Base-by-base conservation (phyloP, 2,888 invertebrate genomes). In the Tryphoninae sp. region DNA sequence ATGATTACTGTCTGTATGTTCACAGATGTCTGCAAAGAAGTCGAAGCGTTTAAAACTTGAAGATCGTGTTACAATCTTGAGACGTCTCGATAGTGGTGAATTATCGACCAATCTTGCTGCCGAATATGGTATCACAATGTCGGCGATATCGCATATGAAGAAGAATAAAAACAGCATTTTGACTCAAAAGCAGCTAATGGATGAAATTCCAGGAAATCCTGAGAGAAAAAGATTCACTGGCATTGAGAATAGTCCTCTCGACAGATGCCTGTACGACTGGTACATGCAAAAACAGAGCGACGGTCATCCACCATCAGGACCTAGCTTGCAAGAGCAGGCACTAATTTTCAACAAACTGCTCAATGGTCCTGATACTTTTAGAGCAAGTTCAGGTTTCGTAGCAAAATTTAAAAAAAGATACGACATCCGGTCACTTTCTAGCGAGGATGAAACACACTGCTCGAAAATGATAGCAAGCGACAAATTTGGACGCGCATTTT, bases 381-480 rank as follows among this genome's bases (percentile, higher is more conserved):
- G 61, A 72, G 80, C 77, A 0, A 80, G 74, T 51, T 62, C 68
- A 1, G 77, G 77, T 2, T 77, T 79, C 72, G 42, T 80, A 2
- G 53, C 65, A 0, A 59, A 64, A 49, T 83, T 84, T 55, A 82
- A 83, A 68, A 75, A 76, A 13, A 42, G 81, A 22, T 74, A 78
- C 33, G 67, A 51, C n/a, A 53, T 80, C 3, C 49, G 61, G 0
- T 2, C 45, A 1, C 49, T 58, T 6, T 45, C 26, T 6, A 9
- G 22, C 1, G 67, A 80, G 23, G 67, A 72, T 0, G 77, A 78
- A 61, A 71, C 55, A 33, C 23, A 49, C n/a, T 71, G 75, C 0
- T 59, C 78, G 13, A 51, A 80, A 45, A 11, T 8, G 0, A n/a
- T 40, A 4, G 64, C 75, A 0, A 76, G 68, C 33, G 67, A 75